Percentiles rank a stretch among this genome's conserved stretches.
phyloP scores from a whole-genome alignment of 2,113 vertebrate species.

The Centropus bengalensis region DNA sequence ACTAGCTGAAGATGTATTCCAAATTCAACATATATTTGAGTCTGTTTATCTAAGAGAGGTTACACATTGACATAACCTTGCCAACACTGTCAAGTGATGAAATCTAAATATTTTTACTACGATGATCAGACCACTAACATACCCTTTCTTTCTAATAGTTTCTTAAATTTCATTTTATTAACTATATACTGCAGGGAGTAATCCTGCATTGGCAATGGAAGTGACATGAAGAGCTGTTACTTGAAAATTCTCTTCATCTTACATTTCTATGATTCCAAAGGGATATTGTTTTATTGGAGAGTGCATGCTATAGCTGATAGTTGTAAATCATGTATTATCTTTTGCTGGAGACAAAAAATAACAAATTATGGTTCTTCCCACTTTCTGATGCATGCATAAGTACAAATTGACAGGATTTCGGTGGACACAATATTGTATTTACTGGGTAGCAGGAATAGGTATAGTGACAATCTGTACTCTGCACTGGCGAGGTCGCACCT shows the following conservation, averaged over 20 bases:
- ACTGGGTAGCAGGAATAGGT: no score
- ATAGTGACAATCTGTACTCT: no score
- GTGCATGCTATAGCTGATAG: background rate
- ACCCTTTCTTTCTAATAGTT: background rate
- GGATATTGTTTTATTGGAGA: background rate
- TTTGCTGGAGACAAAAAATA: background rate
- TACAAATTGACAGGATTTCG: no score
- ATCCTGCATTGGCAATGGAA: background rate
- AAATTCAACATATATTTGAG: background rate
- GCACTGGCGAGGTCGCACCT: no score
- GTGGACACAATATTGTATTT: no score
- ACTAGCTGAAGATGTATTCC: background rate
- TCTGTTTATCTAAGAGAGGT: background rate
- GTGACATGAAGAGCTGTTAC: background rate
- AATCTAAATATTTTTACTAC: constrained; percentile 29
- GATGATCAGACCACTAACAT: background rate
- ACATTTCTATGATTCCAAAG: background rate
- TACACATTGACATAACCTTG: background rate
- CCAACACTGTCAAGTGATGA: background rate
- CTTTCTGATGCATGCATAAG: no score
- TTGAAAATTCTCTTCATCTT: background rate
- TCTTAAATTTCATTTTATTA: constrained; percentile 30
- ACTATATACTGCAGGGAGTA: background rate
- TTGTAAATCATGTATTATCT: background rate
- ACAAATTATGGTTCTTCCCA: no score